Evolutionary conservation across 2,888 invertebrate genomes (phyloP), one percentile per base, ranked within the genome.

Genomic region (Agriopis marginaria): DNA sequence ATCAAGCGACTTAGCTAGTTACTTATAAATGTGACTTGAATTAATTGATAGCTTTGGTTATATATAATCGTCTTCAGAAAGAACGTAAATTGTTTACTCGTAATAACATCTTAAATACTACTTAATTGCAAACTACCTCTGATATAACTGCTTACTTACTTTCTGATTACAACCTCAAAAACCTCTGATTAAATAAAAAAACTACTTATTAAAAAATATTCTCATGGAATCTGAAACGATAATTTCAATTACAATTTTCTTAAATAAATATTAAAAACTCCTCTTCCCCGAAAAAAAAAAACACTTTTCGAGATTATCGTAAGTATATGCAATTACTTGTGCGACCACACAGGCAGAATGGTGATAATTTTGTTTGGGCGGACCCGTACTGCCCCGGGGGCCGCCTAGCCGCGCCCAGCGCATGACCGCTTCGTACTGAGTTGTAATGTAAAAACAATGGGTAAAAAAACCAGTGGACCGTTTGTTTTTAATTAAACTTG

Each of bases 331-430:
- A 83, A 82, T 84, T 81, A 81, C 77, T 61, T 45, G 70, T 73
- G 63, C 81, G 89, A 80, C 90, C 89, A 89, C 89, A 89, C 90
- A 89, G 73, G 88, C 77, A 39, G 50, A 9, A 49, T 32, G 59
- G 49, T 70, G 89, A 73, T 80, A 78, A 82, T 86, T 85, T 76
- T 81, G 80, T 82, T 79, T 80, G 83, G 83, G 84, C 84, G 82
- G 81, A 70, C 79, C 76, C 72, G 72, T 76, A 78, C 75, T 70
- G 90, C 89, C 88, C 76, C 79, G 75, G 81, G 87, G 79, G 71
- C 77, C 75, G 74, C 74, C 81, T 85, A 83, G 83, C 79, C 82
- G 77, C 87, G 81, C 88, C 87, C 84, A 83, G 68, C 65, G 56
- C 64, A 66, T 70, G 53, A 55, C 61, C 60, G 62, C 71, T 71